A percentile compares a stretch with the other conserved stretches of the same genome.
phyloP scores from a whole-genome alignment of 2,797 vertebrate species.

The Australoheros facetus region DNA sequence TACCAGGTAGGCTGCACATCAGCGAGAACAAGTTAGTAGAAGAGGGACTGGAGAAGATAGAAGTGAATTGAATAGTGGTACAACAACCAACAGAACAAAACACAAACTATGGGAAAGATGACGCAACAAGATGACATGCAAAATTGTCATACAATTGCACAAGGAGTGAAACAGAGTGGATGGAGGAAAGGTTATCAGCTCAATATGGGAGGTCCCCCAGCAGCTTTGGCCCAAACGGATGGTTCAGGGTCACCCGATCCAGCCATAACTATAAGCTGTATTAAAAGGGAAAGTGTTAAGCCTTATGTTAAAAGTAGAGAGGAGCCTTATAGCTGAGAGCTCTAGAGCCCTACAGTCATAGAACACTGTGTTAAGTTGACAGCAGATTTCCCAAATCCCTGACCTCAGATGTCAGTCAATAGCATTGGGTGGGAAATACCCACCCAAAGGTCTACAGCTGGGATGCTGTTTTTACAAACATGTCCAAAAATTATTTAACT shows the following conservation, averaged over 20 bases:
- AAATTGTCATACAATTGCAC: background rate
- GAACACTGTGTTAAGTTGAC: background rate
- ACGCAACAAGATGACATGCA: background rate
- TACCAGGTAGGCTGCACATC: background rate
- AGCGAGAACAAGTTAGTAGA: background rate
- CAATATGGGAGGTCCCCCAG: background rate
- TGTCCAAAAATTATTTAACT: background rate
- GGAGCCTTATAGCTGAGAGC: background rate
- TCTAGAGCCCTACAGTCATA: background rate
- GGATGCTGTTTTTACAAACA: background rate
- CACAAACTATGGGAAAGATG: background rate
- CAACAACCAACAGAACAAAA: background rate
- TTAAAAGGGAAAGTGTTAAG: background rate
- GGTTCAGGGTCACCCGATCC: background rate
- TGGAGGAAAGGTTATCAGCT: background rate
- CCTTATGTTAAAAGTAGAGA: constrained; percentile 6
- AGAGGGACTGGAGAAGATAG: no score
- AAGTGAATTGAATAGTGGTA: background rate
- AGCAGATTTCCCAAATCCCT: constrained; percentile 10
- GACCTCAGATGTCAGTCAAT: constrained; percentile 7
- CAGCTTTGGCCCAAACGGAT: background rate
- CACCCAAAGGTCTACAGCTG: background rate
- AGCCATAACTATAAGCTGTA: background rate
- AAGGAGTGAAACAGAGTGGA: background rate
- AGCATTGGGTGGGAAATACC: background rate